Base-by-base conservation (phyloP, 2,113 vertebrate species). In the Felis catus region DNA sequence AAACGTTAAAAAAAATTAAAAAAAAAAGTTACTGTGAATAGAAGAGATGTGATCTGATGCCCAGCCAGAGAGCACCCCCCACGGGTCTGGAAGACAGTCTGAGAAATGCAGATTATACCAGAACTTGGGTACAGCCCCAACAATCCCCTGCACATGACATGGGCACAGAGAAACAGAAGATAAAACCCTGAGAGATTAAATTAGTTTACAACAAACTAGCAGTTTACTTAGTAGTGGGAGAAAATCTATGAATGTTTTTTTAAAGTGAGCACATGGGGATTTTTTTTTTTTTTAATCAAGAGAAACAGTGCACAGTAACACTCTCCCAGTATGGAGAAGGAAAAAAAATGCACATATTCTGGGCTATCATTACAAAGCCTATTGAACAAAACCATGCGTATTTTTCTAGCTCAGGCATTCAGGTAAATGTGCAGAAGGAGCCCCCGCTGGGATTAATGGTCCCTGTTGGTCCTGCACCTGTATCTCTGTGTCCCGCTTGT, bases 321-420 rank as follows among this genome's bases (percentile, higher is more conserved):
- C 7, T 70, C 18, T 14, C 23, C 14, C 25, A 5, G 9, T 4
- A 27, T 0, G 1, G 16, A 70, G 53, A 82, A 61, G 2, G 53
- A 15, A 29, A 88, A 27, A 84, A 91, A 18, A 8, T 5, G 53
- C 21, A 79, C 51, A 7, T 15, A 5, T 12, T 89, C 81, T n/a
- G n/a, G 53, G 73, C 55, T 87, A 89, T 94, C 70, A 82, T 92
- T 85, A 65, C 31, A 91, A 68, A 92, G 73, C 48, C 70, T 68
- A 15, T 29, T 55, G 79, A 80, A 81, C 55, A 31, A 36, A 88
- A 87, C 83, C 65, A 7, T 0, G 33, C n/a, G 5, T 53, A 0
- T 65, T 91, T 70, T 91, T 68, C 86, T 74, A 61, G 66, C 6
- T n/a, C 53, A 92, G 73, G 45, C 71, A 39, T 80, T 82, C 84